These are phyloP conservation scores for Dipodomys spectabilis DNA, from an alignment of 2,113 vertebrate species.

Conservation along the genomic window DNA sequence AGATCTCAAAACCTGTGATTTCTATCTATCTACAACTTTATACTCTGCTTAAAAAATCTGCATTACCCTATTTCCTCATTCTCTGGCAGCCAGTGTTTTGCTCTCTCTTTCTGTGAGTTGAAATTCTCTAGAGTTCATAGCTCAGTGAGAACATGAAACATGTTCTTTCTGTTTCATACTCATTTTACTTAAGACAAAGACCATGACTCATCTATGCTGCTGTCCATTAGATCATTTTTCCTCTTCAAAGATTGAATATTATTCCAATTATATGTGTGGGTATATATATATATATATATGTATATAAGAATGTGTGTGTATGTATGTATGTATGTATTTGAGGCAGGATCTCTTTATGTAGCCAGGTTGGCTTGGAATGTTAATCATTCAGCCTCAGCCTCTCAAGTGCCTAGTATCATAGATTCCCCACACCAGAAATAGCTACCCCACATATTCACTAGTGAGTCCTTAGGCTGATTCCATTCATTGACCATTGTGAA, in stretches of 20 bases:
- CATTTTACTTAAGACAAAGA: background rate
- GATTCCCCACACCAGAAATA: too few relatives aligned
- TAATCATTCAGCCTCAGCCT: background rate
- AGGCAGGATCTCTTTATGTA: background rate
- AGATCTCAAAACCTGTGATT: background rate
- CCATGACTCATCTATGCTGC: too few relatives aligned
- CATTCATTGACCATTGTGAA: background rate
- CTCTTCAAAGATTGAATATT: background rate
- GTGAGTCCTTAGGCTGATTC: too few relatives aligned
- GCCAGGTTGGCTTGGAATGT: too few relatives aligned
- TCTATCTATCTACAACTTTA: background rate
- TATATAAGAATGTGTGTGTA: too few relatives aligned
- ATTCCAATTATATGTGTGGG: background rate
- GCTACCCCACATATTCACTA: too few relatives aligned
- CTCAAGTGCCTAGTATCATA: background rate
- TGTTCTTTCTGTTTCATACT: background rate
- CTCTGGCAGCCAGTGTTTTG: background rate
- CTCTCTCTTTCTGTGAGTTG: background rate
- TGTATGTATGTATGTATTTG: too few relatives aligned
- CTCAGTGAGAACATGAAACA: background rate
- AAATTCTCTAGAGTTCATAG: background rate
- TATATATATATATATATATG: too few relatives aligned
- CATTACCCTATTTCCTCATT: accelerated
- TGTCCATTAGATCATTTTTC: background rate
- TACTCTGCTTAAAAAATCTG: background rate